Evolutionary conservation across 2,888 invertebrate genomes (phyloP), one percentile per base, ranked within the genome.

Genomic region (Oscheius sp.): DNA sequence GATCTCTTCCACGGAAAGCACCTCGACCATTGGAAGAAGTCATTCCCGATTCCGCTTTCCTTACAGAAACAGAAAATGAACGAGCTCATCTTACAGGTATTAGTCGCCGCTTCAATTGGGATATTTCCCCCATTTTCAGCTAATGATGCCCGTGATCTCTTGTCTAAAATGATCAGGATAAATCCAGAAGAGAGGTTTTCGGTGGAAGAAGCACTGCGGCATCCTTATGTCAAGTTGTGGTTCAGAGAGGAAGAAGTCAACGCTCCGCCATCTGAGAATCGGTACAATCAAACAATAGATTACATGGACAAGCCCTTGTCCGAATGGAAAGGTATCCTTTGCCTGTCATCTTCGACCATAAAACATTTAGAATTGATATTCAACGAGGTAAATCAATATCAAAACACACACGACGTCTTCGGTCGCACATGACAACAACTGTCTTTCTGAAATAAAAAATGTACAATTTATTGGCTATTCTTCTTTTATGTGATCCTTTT

Each of bases 141-240:
- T 86, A 93, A 93, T 84, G 95, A 95, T 90, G 98, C 99, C 58
- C 93, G 99, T 84, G 98, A 99, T 91, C 92, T 99, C 89, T 92
- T 99, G 85, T 94, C 95, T 77, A 93, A 94, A 90, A 99, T 99
- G 99, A 91, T 99, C 89, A 97, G 98, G 75, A 95, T 99, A 90
- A 99, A 99, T 91, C 99, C 99, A 63, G 95, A 96, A 91, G 93
- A 94, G 72, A 92, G 99, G 91, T 99, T 97, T 92, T 96, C 95
- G 68, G 98, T 99, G 72, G 97, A 98, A 90, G 96, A 98, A 88
- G 99, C 99, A 80, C 92, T 99, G 85, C 91, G 82, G 21, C 99
- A 99, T 91, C 96, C 97, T 77, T 99, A 99, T 92, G 99, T 99
- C 90, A 96, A 96, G 91, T 95, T 99, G 78, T 99, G 99, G 99